Conservation (phyloP, 2,888 invertebrate genomes). For the Acronicta psi region DNA sequence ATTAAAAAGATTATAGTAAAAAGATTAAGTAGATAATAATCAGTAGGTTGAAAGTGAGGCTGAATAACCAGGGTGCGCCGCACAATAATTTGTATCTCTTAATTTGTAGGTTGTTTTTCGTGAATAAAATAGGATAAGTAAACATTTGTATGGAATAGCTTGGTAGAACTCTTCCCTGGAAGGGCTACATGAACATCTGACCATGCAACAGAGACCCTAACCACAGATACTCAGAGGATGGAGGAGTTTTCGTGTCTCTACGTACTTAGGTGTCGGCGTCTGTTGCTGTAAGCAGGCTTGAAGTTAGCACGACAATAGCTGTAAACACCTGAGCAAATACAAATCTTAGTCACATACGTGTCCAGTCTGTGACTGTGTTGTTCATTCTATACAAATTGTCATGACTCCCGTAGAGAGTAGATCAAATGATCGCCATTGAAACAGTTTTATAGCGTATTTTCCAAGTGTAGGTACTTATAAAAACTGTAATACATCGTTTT, state of each 20-base stretch:
- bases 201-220: no score
- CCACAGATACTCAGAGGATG: neutral
- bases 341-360: slow-evolving; percentile 15
- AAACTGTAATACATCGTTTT: no score
- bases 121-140: no score
- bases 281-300: neutral
- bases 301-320: neutral
- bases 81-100: no score
- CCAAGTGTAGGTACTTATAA: neutral
- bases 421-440: neutral
- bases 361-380: neutral
- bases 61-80: no score
- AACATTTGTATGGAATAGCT: no score
- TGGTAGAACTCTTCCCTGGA: no score
- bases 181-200: no score
- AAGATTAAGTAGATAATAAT: no score
- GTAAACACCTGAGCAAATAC: slow-evolving; percentile 26
- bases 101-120: no score
- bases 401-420: neutral
- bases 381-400: neutral
- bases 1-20: no score
- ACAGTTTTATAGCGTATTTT: neutral
- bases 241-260: neutral
- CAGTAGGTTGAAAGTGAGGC: no score
- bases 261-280: neutral